Percentiles rank a stretch among this genome's conserved stretches.
Conservation (phyloP, 2,797 vertebrate genomes). For the Acestrorhynchus altus region DNA sequence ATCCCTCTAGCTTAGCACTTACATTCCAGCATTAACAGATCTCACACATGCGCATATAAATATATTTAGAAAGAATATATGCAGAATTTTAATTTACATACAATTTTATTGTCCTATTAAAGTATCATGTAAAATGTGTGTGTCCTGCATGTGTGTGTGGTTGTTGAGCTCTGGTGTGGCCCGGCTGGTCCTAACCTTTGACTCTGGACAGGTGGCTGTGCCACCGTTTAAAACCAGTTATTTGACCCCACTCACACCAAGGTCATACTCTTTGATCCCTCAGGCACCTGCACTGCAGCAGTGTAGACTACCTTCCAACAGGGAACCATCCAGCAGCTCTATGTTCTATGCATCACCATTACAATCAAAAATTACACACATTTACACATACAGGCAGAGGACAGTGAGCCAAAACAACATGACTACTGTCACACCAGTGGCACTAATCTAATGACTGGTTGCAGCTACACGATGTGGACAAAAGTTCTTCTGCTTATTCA, state of each 20-base stretch:
- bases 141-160: constrained; percentile 52
- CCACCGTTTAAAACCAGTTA: constrained; percentile 61
- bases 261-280: constrained; percentile 36
- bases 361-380: not conserved
- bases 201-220: constrained; percentile 64
- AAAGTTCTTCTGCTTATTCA: too few species aligned
- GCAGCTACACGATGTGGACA: too few species aligned
- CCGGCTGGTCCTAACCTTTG: constrained; percentile 52
- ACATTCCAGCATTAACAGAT: not conserved
- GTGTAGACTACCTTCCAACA: not conserved
- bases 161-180: constrained; percentile 51
- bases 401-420: not conserved
- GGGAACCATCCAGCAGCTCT: constrained; percentile 22
- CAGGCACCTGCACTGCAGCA: constrained; percentile 67
- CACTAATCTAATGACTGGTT: too few species aligned
- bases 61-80: not conserved
- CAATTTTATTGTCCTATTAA: not conserved
- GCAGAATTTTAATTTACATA: not conserved
- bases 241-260: constrained; percentile 60
- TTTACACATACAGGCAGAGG: not conserved
- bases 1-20: not conserved
- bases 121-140: constrained; percentile 1
- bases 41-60: constrained; percentile 1
- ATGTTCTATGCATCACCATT: not conserved
- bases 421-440: too few species aligned